Base-by-base conservation (phyloP, 2,888 invertebrate genomes). In the Andrena flavipes region DNA sequence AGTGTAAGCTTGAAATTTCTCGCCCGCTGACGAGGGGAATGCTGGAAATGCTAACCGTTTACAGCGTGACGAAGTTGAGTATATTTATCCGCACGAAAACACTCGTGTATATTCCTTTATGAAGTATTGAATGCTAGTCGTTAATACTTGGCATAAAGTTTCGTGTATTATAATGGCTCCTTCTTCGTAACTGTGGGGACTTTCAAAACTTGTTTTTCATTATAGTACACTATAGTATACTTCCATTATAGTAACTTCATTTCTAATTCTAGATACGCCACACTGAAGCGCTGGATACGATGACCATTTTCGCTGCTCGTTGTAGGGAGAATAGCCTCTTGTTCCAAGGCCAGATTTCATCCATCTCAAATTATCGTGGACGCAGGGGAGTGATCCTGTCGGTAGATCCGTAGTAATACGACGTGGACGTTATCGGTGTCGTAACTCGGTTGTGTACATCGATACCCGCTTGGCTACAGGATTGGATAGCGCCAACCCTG, bases 401-500 rank as follows among this genome's bases (percentile, higher is more conserved):
- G 72, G 7, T 68, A 62, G 59, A 77, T 80, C 73, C 75, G 49
- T 23, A 60, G 74, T 80, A 80, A 84, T 80, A 80, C 76, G 76
- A 84, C 59, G 72, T 64, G 48, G 76, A 84, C 79, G 78, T 82
- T 86, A 82, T 81, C 80, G 77, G 62, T 35, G 20, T 49, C 80
- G 84, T 83, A 80, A 80, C 77, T 84, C 76, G 73, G 80, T 79
- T 78, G 82, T 84, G 75, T 83, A 84, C 65, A 69, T 63, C 76
- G 76, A 86, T 84, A 84, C 73, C 71, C 48, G 73, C 29, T 64
- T 75, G 59, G 68, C 64, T 72, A 77, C 76, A 71, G 82, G 86
- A 86, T 87, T 78, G 70, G 78, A 79, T 82, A 87, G 71, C 72
- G 73, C 59, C 82, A 75, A 76, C 78, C 72, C 80, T 78, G 86